These are phyloP conservation scores for Drosophila carrolli DNA, from an alignment of 1,140 invertebrate species.

Conservation along the genomic window DNA sequence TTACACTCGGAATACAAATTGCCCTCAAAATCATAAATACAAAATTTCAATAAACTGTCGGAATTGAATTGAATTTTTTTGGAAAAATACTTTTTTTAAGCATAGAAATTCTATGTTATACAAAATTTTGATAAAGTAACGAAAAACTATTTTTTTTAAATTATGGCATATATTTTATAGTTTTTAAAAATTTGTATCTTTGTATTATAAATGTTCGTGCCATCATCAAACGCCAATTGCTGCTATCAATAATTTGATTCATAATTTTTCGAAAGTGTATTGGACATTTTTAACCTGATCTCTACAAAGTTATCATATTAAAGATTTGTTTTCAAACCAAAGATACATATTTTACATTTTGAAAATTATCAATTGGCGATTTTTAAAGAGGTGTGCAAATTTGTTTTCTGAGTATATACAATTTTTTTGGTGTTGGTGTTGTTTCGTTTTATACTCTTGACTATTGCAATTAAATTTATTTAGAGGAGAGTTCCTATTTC, in stretches of 20 bases:
- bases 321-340: neutral
- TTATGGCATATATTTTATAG: too few species aligned
- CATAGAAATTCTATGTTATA: too few species aligned
- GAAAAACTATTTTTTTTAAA: too few species aligned
- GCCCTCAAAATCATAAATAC: neutral
- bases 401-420: conserved; percentile 3
- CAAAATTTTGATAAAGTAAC: too few species aligned
- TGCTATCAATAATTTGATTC: neutral
- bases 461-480: conserved; percentile 15
- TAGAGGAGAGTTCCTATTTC: conserved; percentile 3
- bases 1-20: conserved; percentile 6
- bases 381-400: neutral
- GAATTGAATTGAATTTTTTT: neutral
- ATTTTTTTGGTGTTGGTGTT: conserved; percentile 8
- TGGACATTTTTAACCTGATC: neutral
- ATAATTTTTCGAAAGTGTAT: neutral
- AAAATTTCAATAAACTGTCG: neutral
- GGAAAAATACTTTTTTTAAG: too few species aligned
- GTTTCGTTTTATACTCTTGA: conserved; percentile 1
- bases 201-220: too few species aligned
- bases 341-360: conserved; percentile 6
- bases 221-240: neutral
- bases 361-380: neutral
- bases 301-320: neutral
- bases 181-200: too few species aligned